These are phyloP conservation scores for Antigone vipio DNA, from an alignment of 2,113 vertebrate species.

Conservation along the genomic window DNA sequence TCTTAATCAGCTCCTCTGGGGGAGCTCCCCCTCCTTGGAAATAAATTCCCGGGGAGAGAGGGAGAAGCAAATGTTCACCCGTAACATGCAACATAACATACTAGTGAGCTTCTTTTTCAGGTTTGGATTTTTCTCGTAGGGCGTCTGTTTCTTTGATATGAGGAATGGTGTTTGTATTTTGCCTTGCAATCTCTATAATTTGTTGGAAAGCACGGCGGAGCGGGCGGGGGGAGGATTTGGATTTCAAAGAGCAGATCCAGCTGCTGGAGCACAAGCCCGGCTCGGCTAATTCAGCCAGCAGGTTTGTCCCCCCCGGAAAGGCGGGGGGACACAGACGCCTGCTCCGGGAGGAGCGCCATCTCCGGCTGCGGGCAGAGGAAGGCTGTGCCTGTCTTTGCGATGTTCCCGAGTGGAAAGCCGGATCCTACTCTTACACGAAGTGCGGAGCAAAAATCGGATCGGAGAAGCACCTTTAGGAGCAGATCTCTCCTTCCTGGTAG, in stretches of 20 bases:
- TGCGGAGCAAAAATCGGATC: background rate
- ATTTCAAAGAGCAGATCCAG: background rate
- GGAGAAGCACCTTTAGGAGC: background rate
- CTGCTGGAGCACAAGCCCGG: background rate
- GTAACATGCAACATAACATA: background rate
- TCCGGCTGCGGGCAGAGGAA: background rate
- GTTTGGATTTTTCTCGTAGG: background rate
- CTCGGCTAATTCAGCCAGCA: background rate
- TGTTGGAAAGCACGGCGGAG: background rate
- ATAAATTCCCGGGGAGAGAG: background rate
- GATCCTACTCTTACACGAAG: background rate
- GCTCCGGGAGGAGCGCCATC: background rate
- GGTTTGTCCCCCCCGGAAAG: background rate
- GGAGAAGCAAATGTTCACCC: background rate
- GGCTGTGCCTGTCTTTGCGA: background rate
- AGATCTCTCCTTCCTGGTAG: background rate
- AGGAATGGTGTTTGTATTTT: background rate
- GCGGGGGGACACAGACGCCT: background rate
- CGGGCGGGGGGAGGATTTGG: background rate
- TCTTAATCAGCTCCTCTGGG: background rate
- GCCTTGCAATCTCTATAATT: background rate
- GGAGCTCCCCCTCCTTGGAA: background rate
- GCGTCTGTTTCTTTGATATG: background rate
- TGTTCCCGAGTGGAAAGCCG: background rate
- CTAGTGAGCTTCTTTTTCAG: background rate